Evolutionary conservation across 2,797 vertebrate genomes (phyloP).

Genomic region (Tolypeutes matacus): DNA sequence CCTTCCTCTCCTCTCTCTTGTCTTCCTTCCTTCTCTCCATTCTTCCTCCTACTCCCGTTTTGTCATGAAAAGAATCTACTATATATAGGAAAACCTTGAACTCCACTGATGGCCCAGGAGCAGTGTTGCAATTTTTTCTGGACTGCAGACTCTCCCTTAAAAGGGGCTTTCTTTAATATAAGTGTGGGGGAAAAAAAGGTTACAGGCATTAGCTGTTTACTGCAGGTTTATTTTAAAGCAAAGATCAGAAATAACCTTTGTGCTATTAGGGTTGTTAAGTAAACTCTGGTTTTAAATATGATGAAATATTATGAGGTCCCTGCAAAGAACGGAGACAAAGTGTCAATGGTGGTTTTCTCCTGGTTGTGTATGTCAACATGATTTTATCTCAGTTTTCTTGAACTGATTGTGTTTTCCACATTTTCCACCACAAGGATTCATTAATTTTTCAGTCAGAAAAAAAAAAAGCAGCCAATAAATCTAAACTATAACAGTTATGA

Average conservation of each 20-base stretch:
- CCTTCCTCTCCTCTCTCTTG: rapidly evolving
- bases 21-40: background rate
- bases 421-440: background rate
- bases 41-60: background rate
- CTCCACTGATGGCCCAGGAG: background rate
- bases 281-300: background rate
- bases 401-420: background rate
- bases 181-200: background rate
- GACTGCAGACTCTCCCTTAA: background rate
- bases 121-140: background rate
- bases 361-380: background rate
- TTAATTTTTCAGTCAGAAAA: background rate
- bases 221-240: background rate
- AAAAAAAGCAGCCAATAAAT: background rate
- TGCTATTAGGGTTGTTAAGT: background rate
- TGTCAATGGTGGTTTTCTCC: background rate
- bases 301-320: background rate
- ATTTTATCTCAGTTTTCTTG: background rate
- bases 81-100: background rate
- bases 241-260: background rate
- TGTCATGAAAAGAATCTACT: background rate
- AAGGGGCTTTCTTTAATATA: background rate
- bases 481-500: background rate
- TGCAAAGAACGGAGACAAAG: rapidly evolving
- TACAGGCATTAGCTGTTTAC: background rate